Evolutionary conservation across 2,113 vertebrate genomes (phyloP), one percentile per base, ranked within the genome.

Genomic region (Xerus inauris): DNA sequence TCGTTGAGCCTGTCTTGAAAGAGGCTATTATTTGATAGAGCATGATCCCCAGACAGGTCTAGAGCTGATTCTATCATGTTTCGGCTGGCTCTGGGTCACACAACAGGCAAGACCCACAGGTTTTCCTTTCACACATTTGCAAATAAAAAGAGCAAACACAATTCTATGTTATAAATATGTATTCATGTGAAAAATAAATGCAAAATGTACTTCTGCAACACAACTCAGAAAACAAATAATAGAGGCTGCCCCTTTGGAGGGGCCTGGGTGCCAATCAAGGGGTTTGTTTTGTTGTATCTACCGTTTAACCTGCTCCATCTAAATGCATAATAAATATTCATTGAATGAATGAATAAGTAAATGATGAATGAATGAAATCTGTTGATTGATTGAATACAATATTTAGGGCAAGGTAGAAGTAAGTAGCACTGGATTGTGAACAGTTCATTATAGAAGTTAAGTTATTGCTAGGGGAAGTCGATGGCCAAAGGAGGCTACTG

Each of bases 121-220:
- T 32, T 85, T 83, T 92, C 65, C 67, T 89, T 82, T 73, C 10
- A 69, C 6, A 69, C 67, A 42, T 0, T 40, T 79, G 40, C 81
- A 96, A 49, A 88, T 47, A 69, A 47, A 87, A 89, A 89, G 42
- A 97, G 24, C 49, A 76, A 83, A 38, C 28, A 42, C 14, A 19
- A 32, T 42, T 40, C 75, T 73, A 0, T 79, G 57, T 82, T 59
- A 59, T 30, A 22, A 38, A 64, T 71, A 57, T 64, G 51, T 91
- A 2, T 59, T 83, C 93, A 10, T 84, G 38, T n/a, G 64, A 77
- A 72, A 81, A 71, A 54, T 71, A 88, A 69, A n/a, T n/a, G 22
- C 22, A 88, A 69, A 96, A n/a, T 87, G 42, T 47, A 32, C 47
- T 82, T 91, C 51, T 71, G 24, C 28, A 83, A 64, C 42, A 79